These are phyloP conservation scores for Parnassius mnemosyne DNA, from an alignment of 2,888 invertebrate genomes.

Conservation along the genomic window DNA sequence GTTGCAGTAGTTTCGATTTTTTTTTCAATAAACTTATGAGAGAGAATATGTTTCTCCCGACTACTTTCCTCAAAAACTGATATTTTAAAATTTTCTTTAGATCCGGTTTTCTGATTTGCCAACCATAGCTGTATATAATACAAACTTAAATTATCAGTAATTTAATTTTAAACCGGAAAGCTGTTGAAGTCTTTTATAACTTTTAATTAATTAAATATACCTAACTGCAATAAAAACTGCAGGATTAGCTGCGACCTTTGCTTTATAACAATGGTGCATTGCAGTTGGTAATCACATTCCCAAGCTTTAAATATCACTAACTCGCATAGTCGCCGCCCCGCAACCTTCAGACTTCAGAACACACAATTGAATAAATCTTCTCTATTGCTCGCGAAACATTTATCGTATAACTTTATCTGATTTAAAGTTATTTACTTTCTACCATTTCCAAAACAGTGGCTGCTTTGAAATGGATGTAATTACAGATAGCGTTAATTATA, in stretches of 20 bases:
- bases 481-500: background rate
- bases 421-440: slow-evolving; percentile 15
- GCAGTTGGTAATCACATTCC: slow-evolving; percentile 67
- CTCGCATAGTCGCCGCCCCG: slow-evolving; percentile 46
- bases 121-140: too few species aligned
- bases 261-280: slow-evolving; percentile 59
- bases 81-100: too few species aligned
- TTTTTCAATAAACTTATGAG: too few species aligned
- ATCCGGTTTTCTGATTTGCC: too few species aligned
- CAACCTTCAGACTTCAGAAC: slow-evolving; percentile 49
- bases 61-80: too few species aligned
- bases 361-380: slow-evolving; percentile 27
- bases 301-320: slow-evolving; percentile 50
- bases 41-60: too few species aligned
- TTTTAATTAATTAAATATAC: too few species aligned
- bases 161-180: background rate
- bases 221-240: slow-evolving; percentile 38
- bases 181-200: background rate
- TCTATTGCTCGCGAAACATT: slow-evolving; percentile 21
- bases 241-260: slow-evolving; percentile 63
- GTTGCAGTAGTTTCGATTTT: too few species aligned
- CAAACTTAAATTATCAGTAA: too few species aligned
- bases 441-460: slow-evolving; percentile 11
- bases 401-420: slow-evolving; percentile 23
- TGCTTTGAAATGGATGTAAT: slow-evolving; percentile 3